Evolutionary conservation across 2,113 vertebrate species (phyloP), one percentile per base, ranked within the genome.

Genomic region (Alethe castanea): DNA sequence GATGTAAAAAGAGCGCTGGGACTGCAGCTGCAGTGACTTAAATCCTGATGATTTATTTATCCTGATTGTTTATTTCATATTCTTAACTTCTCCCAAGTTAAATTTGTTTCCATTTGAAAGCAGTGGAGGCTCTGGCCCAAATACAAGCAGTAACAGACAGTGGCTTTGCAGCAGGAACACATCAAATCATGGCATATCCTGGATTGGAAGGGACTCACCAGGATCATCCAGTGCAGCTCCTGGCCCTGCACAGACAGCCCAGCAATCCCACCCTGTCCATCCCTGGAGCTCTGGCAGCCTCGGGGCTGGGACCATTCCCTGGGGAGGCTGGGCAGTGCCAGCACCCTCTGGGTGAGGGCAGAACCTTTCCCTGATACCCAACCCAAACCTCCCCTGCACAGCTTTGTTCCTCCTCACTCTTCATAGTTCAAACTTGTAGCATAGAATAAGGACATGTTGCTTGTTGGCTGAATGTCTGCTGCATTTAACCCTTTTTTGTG

Each of bases 201-300:
- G 25, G 5, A 26, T 0, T 54, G 62, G 47, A 53, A 47, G 40
- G 35, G 25, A 47, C 29, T 17, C 5, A 1, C 23, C 0, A 1
- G 40, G 54, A 42, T 29, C 20, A 19, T 1, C 47, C 54, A 54
- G 18, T 16, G 5, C 53, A 1, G 3, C 8, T 2, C 44, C 36
- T 25, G 25, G 18, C 19, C n/a, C 29, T 90, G n/a, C 54, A 1
- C 62, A 69, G 70, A 33, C 40, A 0, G 61, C 33, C 53, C 62
- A 82, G 2, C 36, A 69, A 3, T 3, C 52, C 52, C 69, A 35
- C n/a, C 62, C 70, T 35, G 38, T 0, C 5, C 72, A 67, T 35
- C 16, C 38, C 40, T 45, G 70, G 29, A 69, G 35, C 70, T 90
- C 20, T 90, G 79, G 45, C 45, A 82, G 69, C 45, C 60, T 74